phyloP scores from a whole-genome alignment of 2,888 invertebrate species.

The Ceriagrion tenellum region DNA sequence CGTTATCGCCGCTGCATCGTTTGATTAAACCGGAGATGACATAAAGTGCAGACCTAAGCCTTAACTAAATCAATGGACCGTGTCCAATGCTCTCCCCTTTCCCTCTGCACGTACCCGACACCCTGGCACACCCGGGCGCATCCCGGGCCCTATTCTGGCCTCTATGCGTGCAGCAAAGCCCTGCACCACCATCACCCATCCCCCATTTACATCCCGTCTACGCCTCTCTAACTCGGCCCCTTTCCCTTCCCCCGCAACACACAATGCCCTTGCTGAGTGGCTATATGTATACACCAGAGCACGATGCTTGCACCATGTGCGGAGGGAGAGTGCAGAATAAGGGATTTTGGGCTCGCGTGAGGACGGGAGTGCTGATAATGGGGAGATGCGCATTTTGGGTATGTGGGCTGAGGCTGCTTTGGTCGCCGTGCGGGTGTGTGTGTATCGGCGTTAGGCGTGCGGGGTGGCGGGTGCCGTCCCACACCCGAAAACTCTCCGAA shows the following conservation, averaged over 20 bases:
- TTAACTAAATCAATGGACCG: constrained; percentile 65
- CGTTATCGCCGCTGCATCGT: constrained; percentile 55
- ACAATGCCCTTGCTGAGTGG: constrained; percentile 26
- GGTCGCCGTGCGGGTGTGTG: neutral
- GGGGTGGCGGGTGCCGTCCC: neutral
- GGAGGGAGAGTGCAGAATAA: neutral
- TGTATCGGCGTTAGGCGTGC: neutral
- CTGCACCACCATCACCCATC: neutral
- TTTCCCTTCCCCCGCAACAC: neutral
- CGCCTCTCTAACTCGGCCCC: neutral
- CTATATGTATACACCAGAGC: constrained; percentile 33
- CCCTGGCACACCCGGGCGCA: constrained; percentile 23
- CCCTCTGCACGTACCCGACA: neutral
- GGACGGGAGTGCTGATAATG: constrained; percentile 37
- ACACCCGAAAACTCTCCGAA: constrained; percentile 35
- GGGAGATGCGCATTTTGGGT: constrained; percentile 15
- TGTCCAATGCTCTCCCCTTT: neutral
- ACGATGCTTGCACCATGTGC: neutral
- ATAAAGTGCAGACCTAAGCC: constrained; percentile 67
- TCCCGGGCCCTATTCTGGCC: constrained; percentile 2
- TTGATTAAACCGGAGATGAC: constrained; percentile 66
- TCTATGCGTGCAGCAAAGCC: constrained; percentile 31
- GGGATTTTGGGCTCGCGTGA: constrained; percentile 27
- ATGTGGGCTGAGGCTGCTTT: neutral
- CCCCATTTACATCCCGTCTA: neutral